Evolutionary conservation across 2,113 vertebrate species (phyloP), one percentile per base, ranked within the genome.

Genomic region (Toxostoma redivivum): DNA sequence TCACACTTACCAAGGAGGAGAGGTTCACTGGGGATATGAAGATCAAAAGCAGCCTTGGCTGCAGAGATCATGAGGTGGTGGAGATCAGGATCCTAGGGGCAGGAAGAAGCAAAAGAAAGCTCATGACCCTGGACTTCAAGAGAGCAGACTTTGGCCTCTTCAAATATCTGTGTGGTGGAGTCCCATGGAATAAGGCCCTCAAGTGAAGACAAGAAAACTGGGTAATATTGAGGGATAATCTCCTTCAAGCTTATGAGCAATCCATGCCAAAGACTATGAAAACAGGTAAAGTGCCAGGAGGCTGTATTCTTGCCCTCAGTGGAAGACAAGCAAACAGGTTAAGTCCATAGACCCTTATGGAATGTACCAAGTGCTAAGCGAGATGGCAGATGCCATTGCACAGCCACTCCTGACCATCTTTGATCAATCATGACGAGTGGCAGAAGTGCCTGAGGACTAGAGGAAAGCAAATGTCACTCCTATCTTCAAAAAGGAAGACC

Each of bases 361-460:
- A 24, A n/a, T 30, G 24, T 9, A 45, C 11, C 69, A 74, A 51
- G 22, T 37, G 45, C 60, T n/a, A 19, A 51, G 38, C n/a, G 53
- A 89, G 24, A 28, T 18, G n/a, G 17, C 30, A 89, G n/a, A 25
- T 47, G 16, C 30, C 53, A 53, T 10, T 60, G 28, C 38, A 81
- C 13, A 74, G 60, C 12, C 53, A 60, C 24, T 53, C 20, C 12
- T 60, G 53, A 53, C 28, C 21, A 21, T 53, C n/a, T 74, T 30
- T 60, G 45, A 81, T 66, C 0, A 0, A 66, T n/a, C 28, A n/a
- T 3, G 28, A 28, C 4, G 15, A n/a, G 20, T 45, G 33, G 20
- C 7, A 74, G 31, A 45, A 74, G 28, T n/a, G 61, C 11, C 61
- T n/a, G 27, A 61, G 20, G 24, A n/a, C 27, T 21, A 44, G 9